Percentiles rank a stretch among this genome's conserved stretches.
Evolutionary conservation across 1,140 invertebrate species (phyloP).

Genomic region (Nixonia krombeini): DNA sequence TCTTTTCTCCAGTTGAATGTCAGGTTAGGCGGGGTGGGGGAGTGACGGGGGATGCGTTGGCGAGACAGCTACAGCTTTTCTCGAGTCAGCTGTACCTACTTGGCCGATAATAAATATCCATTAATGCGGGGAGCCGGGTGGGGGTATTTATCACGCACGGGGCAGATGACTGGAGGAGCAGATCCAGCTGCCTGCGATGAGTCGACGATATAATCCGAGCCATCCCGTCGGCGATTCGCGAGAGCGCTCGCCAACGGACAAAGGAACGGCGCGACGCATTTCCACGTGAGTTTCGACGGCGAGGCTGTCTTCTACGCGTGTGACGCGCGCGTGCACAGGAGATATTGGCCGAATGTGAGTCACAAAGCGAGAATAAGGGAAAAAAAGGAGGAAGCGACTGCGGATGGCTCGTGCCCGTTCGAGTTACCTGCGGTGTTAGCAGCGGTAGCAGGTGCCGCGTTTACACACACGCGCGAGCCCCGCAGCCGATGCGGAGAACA

Average conservation of each 20-base stretch:
- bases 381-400: slow-evolving; percentile 23
- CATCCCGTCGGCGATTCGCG: slow-evolving; percentile 4
- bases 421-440: slow-evolving; percentile 43
- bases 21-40: no score
- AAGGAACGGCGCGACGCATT: not conserved
- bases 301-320: slow-evolving; percentile 8
- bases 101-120: slow-evolving; percentile 67
- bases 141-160: slow-evolving; percentile 62
- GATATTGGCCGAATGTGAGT: slow-evolving; percentile 24
- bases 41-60: not conserved
- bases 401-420: slow-evolving; percentile 48
- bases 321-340: slow-evolving; percentile 16
- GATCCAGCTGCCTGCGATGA: slow-evolving; percentile 66
- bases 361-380: slow-evolving; percentile 20
- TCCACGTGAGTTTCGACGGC: no score
- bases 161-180: slow-evolving; percentile 63
- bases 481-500: slow-evolving; percentile 46
- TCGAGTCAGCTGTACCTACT: slow-evolving; percentile 64
- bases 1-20: no score
- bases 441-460: slow-evolving; percentile 61
- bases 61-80: slow-evolving; percentile 31
- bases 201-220: slow-evolving; percentile 57
- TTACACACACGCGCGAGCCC: slow-evolving; percentile 50
- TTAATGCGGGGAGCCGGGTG: slow-evolving; percentile 53
- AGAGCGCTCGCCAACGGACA: no score